A percentile compares a stretch with the other conserved stretches of the same genome.
These are phyloP conservation scores for Malacoctenus gilli DNA, from an alignment of 2,797 vertebrate genomes.

Conservation along the genomic window DNA sequence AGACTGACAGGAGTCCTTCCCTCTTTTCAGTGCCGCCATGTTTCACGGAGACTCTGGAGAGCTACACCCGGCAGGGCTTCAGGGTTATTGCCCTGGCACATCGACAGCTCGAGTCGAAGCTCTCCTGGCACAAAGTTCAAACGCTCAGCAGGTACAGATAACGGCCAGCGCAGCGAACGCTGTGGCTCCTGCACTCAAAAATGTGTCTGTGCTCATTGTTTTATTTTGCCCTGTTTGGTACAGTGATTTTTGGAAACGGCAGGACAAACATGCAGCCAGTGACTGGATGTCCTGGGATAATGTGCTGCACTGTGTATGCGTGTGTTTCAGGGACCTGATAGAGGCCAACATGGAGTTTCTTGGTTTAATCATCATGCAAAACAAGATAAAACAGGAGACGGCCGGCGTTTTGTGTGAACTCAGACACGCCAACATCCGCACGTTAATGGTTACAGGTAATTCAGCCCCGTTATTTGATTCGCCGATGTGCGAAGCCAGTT, in stretches of 20 bases:
- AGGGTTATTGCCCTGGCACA: constrained; percentile 96
- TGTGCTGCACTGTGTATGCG: background rate
- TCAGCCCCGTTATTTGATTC: background rate
- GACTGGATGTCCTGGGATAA: no score
- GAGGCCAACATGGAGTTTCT: constrained; percentile 96
- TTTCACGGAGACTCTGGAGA: constrained; percentile 89
- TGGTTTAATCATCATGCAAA: constrained; percentile 97
- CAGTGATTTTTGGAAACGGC: no score
- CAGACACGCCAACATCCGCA: constrained; percentile 91
- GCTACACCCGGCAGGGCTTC: constrained; percentile 94
- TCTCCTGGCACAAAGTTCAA: constrained; percentile 97
- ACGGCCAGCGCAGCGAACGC: no score
- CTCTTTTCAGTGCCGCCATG: constrained; percentile 85
- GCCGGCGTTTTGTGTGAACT: constrained; percentile 89
- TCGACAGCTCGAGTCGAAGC: constrained; percentile 91
- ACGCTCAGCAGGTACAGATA: constrained; percentile 87
- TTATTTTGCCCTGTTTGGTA: no score
- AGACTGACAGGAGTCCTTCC: constrained; percentile 1
- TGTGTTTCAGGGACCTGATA: constrained; percentile 85
- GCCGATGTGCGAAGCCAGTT: background rate
- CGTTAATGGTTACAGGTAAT: constrained; percentile 96
- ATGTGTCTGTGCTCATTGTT: no score
- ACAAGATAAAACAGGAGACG: constrained; percentile 95
- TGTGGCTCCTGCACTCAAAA: no score
- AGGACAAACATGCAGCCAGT: no score